phyloP scores from a whole-genome alignment of 2,888 invertebrate species.

The Athalia cordata region DNA sequence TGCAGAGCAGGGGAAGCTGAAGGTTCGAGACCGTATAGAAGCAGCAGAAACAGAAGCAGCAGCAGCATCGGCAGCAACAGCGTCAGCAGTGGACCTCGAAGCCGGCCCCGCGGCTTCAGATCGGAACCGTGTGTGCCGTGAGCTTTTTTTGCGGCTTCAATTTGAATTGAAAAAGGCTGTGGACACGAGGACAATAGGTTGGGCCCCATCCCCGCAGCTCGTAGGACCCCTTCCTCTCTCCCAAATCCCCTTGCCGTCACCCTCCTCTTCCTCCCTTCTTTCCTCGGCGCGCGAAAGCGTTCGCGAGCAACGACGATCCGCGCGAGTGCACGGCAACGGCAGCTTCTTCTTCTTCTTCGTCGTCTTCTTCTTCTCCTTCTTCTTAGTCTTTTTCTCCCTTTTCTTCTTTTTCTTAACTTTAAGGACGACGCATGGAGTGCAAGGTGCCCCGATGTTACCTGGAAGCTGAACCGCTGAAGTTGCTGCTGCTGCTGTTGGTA shows the following conservation, averaged over 20 bases:
- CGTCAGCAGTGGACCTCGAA: too few species aligned
- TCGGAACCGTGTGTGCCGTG: constrained; percentile 62
- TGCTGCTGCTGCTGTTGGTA: too few species aligned
- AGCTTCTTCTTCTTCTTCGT: background rate
- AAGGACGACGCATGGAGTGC: background rate
- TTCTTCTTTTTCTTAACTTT: constrained; percentile 44
- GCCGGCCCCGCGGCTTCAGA: constrained; percentile 57
- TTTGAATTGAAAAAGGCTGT: constrained; percentile 72
- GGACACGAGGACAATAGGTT: constrained; percentile 72
- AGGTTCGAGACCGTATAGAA: constrained; percentile 17
- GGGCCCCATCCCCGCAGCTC: constrained; percentile 52
- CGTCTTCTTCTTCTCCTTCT: constrained; percentile 45
- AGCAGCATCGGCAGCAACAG: constrained; percentile 52
- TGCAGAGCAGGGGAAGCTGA: constrained; percentile 38
- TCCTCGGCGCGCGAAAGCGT: constrained; percentile 41
- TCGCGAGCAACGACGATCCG: constrained; percentile 17
- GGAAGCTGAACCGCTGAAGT: background rate
- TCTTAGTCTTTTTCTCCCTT: constrained; percentile 36
- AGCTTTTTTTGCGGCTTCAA: constrained; percentile 70
- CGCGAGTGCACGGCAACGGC: constrained; percentile 29
- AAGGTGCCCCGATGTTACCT: constrained; percentile 9
- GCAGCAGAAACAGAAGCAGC: constrained; percentile 51
- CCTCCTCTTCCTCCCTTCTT: constrained; percentile 50
- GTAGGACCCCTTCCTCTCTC: constrained; percentile 30
- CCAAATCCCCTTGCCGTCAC: constrained; percentile 44